A percentile compares a stretch with the other conserved stretches of the same genome.
These are phyloP conservation scores for Tetramorium alpestre DNA, from an alignment of 1,140 invertebrate genomes.

Conservation along the genomic window DNA sequence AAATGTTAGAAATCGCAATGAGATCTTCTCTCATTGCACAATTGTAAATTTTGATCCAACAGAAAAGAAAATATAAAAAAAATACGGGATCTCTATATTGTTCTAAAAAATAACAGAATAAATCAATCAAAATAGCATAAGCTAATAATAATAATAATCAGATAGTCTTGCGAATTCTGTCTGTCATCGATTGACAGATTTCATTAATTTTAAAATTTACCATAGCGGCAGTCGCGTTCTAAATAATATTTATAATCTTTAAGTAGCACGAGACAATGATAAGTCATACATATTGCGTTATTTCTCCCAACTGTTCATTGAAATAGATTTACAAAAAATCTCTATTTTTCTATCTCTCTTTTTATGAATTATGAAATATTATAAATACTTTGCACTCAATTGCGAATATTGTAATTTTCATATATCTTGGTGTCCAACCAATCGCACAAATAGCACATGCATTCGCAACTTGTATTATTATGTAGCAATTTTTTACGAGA, in stretches of 20 bases:
- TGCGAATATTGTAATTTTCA: not conserved
- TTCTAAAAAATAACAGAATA: not conserved
- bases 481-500: not conserved
- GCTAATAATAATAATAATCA: constrained; percentile 30
- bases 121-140: not conserved
- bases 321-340: not conserved
- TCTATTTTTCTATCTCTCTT: not conserved
- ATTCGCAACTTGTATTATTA: not conserved
- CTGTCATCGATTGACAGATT: not conserved
- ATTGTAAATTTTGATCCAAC: not conserved
- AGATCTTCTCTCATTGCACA: not conserved
- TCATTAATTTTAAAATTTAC: not conserved
- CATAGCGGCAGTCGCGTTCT: not conserved
- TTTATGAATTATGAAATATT: not conserved
- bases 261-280: not conserved
- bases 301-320: not conserved
- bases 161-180: not conserved
- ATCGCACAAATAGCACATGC: not conserved
- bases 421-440: not conserved
- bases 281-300: not conserved
- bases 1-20: not conserved
- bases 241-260: not conserved
- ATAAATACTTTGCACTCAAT: not conserved
- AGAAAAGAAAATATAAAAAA: not conserved
- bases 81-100: not conserved